Evolutionary conservation across 2,888 invertebrate genomes (phyloP).

Genomic region (Alentia gelatinosa): DNA sequence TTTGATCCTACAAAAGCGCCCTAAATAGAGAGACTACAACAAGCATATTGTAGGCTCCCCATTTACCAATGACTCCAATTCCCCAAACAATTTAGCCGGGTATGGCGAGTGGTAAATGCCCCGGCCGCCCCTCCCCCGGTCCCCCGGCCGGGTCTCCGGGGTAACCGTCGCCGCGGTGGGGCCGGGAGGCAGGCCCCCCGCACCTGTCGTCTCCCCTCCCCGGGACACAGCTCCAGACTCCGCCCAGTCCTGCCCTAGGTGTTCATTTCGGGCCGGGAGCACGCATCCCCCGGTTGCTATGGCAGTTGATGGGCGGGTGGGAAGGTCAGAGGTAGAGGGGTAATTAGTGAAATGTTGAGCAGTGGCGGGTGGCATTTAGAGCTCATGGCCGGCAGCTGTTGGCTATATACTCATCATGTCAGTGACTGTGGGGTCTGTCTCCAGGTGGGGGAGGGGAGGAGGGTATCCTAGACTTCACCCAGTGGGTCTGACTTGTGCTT

Average conservation of each 20-base stretch:
- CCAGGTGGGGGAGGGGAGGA: not conserved
- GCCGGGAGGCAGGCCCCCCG: too few relatives aligned
- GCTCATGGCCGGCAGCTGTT: not conserved
- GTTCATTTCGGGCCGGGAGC: not conserved
- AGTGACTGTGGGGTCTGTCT: not conserved
- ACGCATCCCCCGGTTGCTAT: not conserved
- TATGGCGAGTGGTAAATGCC: too few relatives aligned
- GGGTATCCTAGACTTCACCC: too few relatives aligned
- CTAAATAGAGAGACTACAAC: too few relatives aligned
- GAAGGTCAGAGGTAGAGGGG: not conserved
- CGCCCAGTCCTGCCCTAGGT: not conserved
- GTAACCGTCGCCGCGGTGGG: too few relatives aligned
- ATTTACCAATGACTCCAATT: too few relatives aligned
- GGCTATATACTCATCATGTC: not conserved
- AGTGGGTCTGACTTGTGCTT: too few relatives aligned
- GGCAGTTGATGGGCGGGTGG: not conserved
- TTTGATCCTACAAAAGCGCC: too few relatives aligned
- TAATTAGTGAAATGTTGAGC: conserved; percentile 11
- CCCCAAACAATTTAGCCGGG: too few relatives aligned
- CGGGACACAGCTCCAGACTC: not conserved
- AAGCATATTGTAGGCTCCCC: too few relatives aligned
- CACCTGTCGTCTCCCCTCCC: not conserved
- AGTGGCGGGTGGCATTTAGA: not conserved
- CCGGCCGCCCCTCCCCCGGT: too few relatives aligned
- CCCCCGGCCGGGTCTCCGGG: too few relatives aligned